Conservation (phyloP, 2,113 vertebrate genomes). For the Ardeotis arabs region DNA sequence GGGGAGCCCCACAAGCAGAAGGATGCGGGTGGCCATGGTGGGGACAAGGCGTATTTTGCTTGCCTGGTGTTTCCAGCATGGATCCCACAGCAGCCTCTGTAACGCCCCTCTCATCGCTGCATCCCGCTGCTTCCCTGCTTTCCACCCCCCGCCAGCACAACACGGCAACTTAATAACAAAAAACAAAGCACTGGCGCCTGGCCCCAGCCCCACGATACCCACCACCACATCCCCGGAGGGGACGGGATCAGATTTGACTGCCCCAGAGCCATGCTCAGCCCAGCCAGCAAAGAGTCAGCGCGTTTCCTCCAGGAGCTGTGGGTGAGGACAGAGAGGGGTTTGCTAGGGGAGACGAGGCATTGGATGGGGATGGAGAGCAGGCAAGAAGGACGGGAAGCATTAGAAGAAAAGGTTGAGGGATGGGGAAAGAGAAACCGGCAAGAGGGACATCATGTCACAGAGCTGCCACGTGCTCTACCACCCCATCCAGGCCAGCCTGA, state of each 20-base stretch:
- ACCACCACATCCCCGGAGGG: fast-evolving
- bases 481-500: not conserved
- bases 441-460: fast-evolving
- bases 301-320: fast-evolving
- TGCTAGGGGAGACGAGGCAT: not conserved
- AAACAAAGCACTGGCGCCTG: fast-evolving
- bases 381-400: not conserved
- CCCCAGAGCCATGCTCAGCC: not conserved
- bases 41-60: not conserved
- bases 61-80: not conserved
- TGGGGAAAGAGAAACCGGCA: not conserved
- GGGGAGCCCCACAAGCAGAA: not conserved
- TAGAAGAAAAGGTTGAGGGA: not conserved
- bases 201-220: not conserved
- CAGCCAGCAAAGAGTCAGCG: fast-evolving
- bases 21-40: not conserved
- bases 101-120: not conserved
- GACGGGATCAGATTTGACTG: fast-evolving
- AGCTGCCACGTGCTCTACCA: not conserved
- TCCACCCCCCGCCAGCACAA: fast-evolving
- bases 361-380: not conserved
- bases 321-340: not conserved
- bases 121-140: fast-evolving
- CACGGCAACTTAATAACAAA: not conserved
- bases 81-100: fast-evolving